Conservation (phyloP, 2,888 invertebrate genomes). For the Hesperia comma region DNA sequence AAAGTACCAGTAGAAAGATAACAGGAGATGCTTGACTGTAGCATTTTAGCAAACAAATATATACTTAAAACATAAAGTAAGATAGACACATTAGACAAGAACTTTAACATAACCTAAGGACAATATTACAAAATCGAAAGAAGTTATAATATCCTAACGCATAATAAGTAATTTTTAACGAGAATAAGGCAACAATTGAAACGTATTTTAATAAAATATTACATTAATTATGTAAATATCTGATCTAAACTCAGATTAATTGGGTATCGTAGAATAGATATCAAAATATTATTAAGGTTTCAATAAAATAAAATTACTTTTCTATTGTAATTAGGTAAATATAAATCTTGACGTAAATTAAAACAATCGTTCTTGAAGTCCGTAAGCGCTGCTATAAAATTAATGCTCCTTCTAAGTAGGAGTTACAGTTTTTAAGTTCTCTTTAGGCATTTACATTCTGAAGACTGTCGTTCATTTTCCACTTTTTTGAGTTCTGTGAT, state of each 20-base stretch:
- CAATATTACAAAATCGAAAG: conserved; percentile 58
- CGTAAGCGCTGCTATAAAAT: not conserved
- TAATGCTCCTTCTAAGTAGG: not conserved
- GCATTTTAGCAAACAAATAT: conserved; percentile 15
- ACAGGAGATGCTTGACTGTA: not conserved
- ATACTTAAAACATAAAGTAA: conserved; percentile 18
- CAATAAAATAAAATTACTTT: conserved; percentile 10
- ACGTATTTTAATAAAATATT: conserved; percentile 38
- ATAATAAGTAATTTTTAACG: conserved; percentile 48
- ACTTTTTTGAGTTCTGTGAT: conserved; percentile 62
- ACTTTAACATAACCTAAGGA: conserved; percentile 44
- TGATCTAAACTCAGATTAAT: conserved; percentile 40
- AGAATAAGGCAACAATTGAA: conserved; percentile 61
- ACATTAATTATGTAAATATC: conserved; percentile 53
- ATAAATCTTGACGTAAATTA: not conserved
- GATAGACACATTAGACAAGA: conserved; percentile 29
- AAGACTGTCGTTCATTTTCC: conserved; percentile 54
- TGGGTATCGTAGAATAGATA: conserved; percentile 41
- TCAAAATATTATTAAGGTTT: conserved; percentile 14
- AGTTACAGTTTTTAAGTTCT: conserved; percentile 7
- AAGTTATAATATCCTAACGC: conserved; percentile 45
- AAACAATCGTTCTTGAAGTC: not conserved
- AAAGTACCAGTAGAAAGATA: conserved; percentile 10
- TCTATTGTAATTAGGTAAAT: not conserved
- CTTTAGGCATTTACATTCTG: conserved; percentile 44